Percentiles rank a stretch among this genome's conserved stretches.
These are phyloP conservation scores for Mimas tiliae DNA, from an alignment of 2,888 invertebrate species.

Conservation along the genomic window DNA sequence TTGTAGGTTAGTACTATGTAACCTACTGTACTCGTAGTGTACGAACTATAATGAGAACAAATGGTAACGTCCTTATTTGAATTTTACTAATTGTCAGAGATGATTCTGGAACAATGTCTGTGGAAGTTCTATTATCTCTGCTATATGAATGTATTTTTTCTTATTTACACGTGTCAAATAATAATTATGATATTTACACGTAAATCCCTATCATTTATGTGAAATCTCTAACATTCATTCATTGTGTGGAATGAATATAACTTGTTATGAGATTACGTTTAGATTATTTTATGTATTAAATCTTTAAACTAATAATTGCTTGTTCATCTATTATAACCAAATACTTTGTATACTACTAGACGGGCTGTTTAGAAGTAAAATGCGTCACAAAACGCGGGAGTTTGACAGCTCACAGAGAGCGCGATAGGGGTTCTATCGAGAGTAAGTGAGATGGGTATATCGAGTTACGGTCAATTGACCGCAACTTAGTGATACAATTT, in stretches of 20 bases:
- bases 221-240: not conserved
- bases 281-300: not conserved
- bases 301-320: too few relatives aligned
- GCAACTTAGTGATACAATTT: too few relatives aligned
- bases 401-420: too few relatives aligned
- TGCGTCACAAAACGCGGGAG: too few relatives aligned
- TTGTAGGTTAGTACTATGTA: conserved; percentile 42
- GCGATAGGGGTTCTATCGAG: too few relatives aligned
- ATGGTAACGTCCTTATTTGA: conserved; percentile 26
- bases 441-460: too few relatives aligned
- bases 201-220: not conserved
- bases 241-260: not conserved
- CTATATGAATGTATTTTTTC: not conserved
- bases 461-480: too few relatives aligned
- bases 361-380: too few relatives aligned
- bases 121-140: too few relatives aligned
- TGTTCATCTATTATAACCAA: too few relatives aligned
- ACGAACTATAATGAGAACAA: conserved; percentile 34
- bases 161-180: not conserved
- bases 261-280: not conserved
- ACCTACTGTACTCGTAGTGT: conserved; percentile 35
- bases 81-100: conserved; percentile 29
- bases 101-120: not conserved
- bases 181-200: not conserved
- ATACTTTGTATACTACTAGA: too few relatives aligned